Evolutionary conservation across 1,140 invertebrate species (phyloP), one percentile per base, ranked within the genome.

Genomic region (Ooceraea biroi): DNA sequence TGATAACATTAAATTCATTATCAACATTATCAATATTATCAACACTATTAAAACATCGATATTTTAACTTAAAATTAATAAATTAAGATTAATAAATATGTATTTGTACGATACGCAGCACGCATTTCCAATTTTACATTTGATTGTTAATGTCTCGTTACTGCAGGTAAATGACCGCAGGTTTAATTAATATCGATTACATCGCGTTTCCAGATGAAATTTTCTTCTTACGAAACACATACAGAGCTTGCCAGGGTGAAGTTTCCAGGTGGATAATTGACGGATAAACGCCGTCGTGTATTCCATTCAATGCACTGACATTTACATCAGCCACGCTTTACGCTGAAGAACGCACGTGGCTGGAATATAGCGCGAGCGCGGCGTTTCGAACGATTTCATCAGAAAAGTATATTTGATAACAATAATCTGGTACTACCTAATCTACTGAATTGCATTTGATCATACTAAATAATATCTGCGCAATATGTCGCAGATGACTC

Each of bases 241-340:
- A n/a, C 17, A 7, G 5, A n/a, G 36, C 36, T 78, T 76, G 65
- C 12, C 46, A n/a, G n/a, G 4, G 0, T 10, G 4, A 69, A 57
- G 11, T 55, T 52, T 19, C 46, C 30, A 68, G 63, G 36, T 55
- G 14, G 11, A 57, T 52, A 78, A 78, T 55, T 57, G 48, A 55
- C 11, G 30, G 22, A 68, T 78, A 27, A 68, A 17, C 30, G 36
- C 7, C n/a, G 11, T 68, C n/a, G 46, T 27, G n/a, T 46, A 12
- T 22, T 69, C 1, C 36, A 12, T 78, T 78, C 48, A 63, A 0
- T 41, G 46, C 46, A 19, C 3, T 36, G 50, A 30, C 50, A 58
- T 69, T 80, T 80, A 71, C 8, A 36, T 80, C 65, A 80, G 25
- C 11, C 25, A 14, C n/a, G 17, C 17, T 63, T 58, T 30, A 30